Percentiles rank a stretch among this genome's conserved stretches.
Evolutionary conservation across 2,888 invertebrate species (phyloP).

Genomic region (Tinea trinotella): DNA sequence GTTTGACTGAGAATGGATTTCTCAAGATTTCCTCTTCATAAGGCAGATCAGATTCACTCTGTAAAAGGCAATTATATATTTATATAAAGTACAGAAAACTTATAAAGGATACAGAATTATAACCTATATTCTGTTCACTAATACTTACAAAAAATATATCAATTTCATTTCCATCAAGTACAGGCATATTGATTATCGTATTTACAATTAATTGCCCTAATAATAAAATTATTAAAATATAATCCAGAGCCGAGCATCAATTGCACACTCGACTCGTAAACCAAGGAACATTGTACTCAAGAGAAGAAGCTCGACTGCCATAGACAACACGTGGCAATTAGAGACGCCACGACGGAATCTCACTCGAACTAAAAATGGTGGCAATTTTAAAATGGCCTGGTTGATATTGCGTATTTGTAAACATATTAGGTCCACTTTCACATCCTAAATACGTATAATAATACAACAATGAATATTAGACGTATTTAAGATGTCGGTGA

Average conservation of each 20-base stretch:
- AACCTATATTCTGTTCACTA: neutral
- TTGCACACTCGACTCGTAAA: too few relatives aligned
- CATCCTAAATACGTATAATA: too few relatives aligned
- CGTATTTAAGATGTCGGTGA: too few relatives aligned
- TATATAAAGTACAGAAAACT: neutral
- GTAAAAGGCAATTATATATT: conserved; percentile 29
- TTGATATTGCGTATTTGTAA: too few relatives aligned
- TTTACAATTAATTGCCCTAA: neutral
- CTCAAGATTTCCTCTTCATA: conserved; percentile 99
- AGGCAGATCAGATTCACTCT: conserved; percentile 95
- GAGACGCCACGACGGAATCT: too few relatives aligned
- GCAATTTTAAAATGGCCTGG: too few relatives aligned
- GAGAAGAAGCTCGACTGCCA: too few relatives aligned
- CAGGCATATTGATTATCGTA: conserved; percentile 44
- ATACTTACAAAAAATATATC: conserved; percentile 67
- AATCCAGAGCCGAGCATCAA: neutral
- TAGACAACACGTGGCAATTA: too few relatives aligned
- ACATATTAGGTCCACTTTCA: too few relatives aligned
- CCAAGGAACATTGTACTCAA: too few relatives aligned
- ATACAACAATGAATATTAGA: too few relatives aligned
- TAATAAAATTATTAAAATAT: neutral
- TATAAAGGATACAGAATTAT: neutral
- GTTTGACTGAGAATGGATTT: conserved; percentile 97
- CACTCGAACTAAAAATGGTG: too few relatives aligned
- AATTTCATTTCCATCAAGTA: conserved; percentile 61